Evolutionary conservation across 1,140 invertebrate genomes (phyloP).

Genomic region (Acromyrmex heyeri): DNA sequence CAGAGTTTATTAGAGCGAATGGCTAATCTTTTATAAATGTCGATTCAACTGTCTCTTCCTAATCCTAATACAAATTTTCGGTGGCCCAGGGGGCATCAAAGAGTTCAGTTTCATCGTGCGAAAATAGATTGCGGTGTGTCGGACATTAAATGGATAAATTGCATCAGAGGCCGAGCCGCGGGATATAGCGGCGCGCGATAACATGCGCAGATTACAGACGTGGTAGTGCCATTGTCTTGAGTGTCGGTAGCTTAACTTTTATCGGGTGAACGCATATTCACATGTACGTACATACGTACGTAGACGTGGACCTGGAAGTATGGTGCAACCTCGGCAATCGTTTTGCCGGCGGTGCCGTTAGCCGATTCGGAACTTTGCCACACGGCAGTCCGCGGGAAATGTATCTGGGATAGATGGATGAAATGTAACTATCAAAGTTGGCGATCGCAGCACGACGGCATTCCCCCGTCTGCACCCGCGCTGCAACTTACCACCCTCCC

Average conservation of each 20-base stretch:
- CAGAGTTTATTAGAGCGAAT: too few species aligned
- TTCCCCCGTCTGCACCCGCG: slow-evolving; percentile 60
- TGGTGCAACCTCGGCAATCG: slow-evolving; percentile 52
- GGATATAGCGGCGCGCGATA: slow-evolving; percentile 52
- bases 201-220: slow-evolving; percentile 56
- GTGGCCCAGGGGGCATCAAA: background rate
- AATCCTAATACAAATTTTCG: slow-evolving; percentile 41
- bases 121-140: slow-evolving; percentile 58
- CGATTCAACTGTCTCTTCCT: background rate
- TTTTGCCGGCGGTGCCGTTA: slow-evolving; percentile 52
- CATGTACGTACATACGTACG: background rate
- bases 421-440: slow-evolving; percentile 86
- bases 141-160: slow-evolving; percentile 54
- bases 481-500: slow-evolving; percentile 56
- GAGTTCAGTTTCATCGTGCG: slow-evolving; percentile 48
- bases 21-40: background rate
- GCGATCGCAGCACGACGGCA: slow-evolving; percentile 82
- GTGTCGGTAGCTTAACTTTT: slow-evolving; percentile 70
- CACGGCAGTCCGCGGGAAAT: slow-evolving; percentile 74
- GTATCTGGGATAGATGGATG: slow-evolving; percentile 83
- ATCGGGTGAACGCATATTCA: slow-evolving; percentile 65
- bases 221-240: slow-evolving; percentile 65
- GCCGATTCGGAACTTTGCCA: slow-evolving; percentile 74
- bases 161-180: slow-evolving; percentile 31
- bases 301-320: slow-evolving; percentile 32